Evolutionary conservation across 2,113 vertebrate genomes (phyloP).

Genomic region (Catharus bicknelli): DNA sequence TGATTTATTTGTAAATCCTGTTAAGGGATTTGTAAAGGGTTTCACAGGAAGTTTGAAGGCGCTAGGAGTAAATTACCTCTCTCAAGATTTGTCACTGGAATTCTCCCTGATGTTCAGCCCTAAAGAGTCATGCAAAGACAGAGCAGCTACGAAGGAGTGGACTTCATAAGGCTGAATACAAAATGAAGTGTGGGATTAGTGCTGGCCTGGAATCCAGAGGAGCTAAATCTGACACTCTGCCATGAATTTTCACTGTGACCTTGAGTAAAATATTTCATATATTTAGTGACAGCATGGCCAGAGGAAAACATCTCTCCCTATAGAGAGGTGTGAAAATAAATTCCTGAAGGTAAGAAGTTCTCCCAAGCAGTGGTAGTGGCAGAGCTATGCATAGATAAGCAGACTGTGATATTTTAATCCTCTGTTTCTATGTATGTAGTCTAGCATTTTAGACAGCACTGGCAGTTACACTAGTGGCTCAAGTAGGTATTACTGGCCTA

Average conservation of each 20-base stretch:
- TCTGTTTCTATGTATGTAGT: background rate
- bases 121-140: background rate
- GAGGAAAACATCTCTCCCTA: background rate
- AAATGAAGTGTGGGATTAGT: background rate
- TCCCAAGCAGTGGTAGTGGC: background rate
- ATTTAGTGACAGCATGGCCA: background rate
- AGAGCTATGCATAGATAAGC: background rate
- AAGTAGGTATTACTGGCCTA: background rate
- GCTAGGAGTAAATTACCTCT: background rate
- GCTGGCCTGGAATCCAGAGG: background rate
- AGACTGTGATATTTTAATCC: background rate
- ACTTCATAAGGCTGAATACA: background rate
- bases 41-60: background rate
- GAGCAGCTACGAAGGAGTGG: background rate
- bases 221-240: background rate
- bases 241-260: background rate
- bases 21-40: background rate
- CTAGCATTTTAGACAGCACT: background rate
- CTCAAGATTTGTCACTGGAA: background rate
- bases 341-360: background rate
- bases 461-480: background rate
- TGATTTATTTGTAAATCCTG: background rate
- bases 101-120: background rate
- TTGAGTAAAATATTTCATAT: background rate
- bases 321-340: background rate